Conservation (phyloP, 2,113 vertebrate species). For the Petrocephalus microphthalmus region DNA sequence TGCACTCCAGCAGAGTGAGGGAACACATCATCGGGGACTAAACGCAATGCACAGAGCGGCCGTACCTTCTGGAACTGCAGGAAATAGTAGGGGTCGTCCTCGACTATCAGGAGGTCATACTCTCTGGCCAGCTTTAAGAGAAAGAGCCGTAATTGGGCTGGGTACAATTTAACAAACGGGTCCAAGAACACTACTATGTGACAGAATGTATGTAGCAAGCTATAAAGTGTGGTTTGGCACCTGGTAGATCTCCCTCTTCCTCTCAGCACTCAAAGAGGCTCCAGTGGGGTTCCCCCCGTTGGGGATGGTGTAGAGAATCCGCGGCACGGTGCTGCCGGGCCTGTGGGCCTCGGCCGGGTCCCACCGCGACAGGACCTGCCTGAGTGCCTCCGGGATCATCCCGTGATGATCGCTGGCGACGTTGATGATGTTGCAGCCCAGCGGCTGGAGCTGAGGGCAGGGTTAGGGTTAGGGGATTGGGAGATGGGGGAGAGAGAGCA, state of each 20-base stretch:
- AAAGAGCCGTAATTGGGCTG: not conserved
- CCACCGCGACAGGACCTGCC: slow-evolving; percentile 74
- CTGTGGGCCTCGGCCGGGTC: slow-evolving; percentile 65
- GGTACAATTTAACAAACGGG: not conserved
- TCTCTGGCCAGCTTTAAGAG: slow-evolving; percentile 74
- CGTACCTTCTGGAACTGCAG: slow-evolving; percentile 88
- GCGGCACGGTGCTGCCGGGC: slow-evolving; percentile 56
- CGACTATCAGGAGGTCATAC: slow-evolving; percentile 90
- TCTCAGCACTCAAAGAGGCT: slow-evolving; percentile 69
- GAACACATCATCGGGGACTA: not conserved
- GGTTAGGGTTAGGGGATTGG: not conserved
- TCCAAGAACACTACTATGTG: not conserved
- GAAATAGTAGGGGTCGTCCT: slow-evolving; percentile 97
- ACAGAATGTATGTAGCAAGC: not conserved
- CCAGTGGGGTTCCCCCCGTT: slow-evolving; percentile 92
- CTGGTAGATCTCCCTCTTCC: slow-evolving; percentile 84
- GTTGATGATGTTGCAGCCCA: slow-evolving; percentile 81
- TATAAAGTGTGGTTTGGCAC: slow-evolving; percentile 43
- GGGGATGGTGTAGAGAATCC: slow-evolving; percentile 84
- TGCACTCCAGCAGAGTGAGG: not conserved
- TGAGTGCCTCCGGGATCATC: slow-evolving; percentile 75
- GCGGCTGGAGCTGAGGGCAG: slow-evolving; percentile 69
- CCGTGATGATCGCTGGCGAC: slow-evolving; percentile 79
- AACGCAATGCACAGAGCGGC: not conserved
- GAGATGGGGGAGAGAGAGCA: not conserved